Evolutionary conservation across 1,140 invertebrate species (phyloP), one percentile per base, ranked within the genome.

Genomic region (Parasteatoda tepidariorum): DNA sequence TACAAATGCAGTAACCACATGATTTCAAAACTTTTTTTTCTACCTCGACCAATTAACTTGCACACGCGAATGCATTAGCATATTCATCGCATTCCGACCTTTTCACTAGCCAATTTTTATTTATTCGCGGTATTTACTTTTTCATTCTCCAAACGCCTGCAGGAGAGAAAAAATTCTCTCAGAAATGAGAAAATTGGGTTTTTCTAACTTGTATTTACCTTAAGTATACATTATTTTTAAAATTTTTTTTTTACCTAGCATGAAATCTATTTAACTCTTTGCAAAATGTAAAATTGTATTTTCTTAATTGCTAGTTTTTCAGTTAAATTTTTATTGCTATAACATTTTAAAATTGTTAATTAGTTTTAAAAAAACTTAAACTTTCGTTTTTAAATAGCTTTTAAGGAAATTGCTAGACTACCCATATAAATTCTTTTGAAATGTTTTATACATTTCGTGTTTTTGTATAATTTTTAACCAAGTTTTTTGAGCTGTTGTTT

Each of bases 11-110:
- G 71, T 30, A 34, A 55, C 62, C 48, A 34, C 64, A 78, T 24
- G 61, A 28, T 78, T 78, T 55, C 26, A 78, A 78, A 67, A 67
- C 41, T 7, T 33, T n/a, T 71, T 48, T 48, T 55, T 67, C 38
- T 34, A 13, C 64, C 62, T 57, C 71, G 38, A 67, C 38, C 75
- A 66, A 78, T 67, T 78, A 67, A 78, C 61, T 55, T 67, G 18
- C 75, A 67, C 75, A 78, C 75, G 75, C 75, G 57, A 78, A 67
- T 78, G 28, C 62, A 78, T 78, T 67, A 67, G 75, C 75, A 78
- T 78, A 78, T 26, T 78, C 75, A 78, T 78, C 75, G 73, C 34
- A 41, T 62, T 76, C 59, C 48, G 24, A 38, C 31, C 34, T 6
- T 18, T 54, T 15, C 30, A 15, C 28, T 48, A 24, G 1, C 26